Percentiles rank a stretch among this genome's conserved stretches.
phyloP scores from a whole-genome alignment of 2,113 vertebrate genomes.

The Orthochromis malagaraziensis region DNA sequence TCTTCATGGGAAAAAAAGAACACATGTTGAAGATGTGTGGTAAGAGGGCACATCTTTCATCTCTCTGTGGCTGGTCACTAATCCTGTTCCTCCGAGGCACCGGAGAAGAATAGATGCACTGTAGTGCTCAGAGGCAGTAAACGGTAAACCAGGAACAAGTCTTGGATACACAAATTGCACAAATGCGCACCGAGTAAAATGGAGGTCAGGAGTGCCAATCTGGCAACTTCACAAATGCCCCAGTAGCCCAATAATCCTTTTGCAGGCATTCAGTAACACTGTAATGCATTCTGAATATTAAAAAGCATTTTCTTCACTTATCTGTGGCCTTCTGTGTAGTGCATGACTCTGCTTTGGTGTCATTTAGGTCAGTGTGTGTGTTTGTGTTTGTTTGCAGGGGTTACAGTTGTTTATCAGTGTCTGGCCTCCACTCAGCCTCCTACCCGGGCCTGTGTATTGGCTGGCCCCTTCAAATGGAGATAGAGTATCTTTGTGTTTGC shows the following conservation, averaged over 20 bases:
- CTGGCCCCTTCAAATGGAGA: constrained; percentile 19
- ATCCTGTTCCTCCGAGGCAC: constrained; percentile 45
- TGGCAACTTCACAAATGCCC: constrained; percentile 26
- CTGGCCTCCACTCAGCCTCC: constrained; percentile 10
- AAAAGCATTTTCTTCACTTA: background rate
- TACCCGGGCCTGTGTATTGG: constrained; percentile 17
- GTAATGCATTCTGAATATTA: background rate
- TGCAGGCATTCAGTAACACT: background rate
- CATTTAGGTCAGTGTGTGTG: background rate
- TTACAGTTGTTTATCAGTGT: background rate
- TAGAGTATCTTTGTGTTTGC: constrained; percentile 34
- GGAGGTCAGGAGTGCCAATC: constrained; percentile 24
- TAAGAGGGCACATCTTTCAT: constrained; percentile 36
- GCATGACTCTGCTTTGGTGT: background rate
- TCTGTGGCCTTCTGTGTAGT: background rate
- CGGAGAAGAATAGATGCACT: constrained; percentile 43
- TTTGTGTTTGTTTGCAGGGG: background rate
- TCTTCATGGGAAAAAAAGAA: background rate
- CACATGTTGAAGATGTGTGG: background rate
- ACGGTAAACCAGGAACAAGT: constrained; percentile 41
- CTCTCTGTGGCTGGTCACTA: constrained; percentile 28
- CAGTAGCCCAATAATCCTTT: constrained; percentile 19
- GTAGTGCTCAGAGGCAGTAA: constrained; percentile 17
- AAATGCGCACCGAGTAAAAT: background rate
- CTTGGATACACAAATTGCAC: background rate